phyloP scores from a whole-genome alignment of 1,140 invertebrate species.

The Drosophila malerkotliana region DNA sequence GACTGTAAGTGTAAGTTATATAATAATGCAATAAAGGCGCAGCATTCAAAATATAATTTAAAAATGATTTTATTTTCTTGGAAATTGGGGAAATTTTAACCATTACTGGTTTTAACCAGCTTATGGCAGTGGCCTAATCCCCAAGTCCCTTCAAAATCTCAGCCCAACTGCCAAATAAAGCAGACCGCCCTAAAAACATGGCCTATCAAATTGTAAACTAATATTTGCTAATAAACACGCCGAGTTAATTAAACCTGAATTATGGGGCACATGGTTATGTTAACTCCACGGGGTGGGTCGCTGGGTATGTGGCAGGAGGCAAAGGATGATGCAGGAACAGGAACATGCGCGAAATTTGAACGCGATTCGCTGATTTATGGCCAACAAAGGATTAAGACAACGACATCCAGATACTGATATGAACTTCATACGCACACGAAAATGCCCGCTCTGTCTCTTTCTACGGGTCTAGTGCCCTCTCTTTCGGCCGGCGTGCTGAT shows the following conservation, averaged over 20 bases:
- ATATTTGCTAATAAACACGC: constrained; percentile 81
- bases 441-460: background rate
- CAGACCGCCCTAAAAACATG: constrained; percentile 29
- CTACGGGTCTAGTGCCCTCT: constrained; percentile 1
- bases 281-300: constrained; percentile 10
- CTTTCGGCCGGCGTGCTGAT: constrained; percentile 41
- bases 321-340: constrained; percentile 39
- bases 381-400: constrained; percentile 80
- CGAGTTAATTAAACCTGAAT: constrained; percentile 82
- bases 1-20: constrained; percentile 45
- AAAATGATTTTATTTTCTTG: constrained; percentile 15
- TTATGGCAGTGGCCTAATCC: background rate
- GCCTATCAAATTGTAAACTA: constrained; percentile 79
- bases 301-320: background rate
- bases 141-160: constrained; percentile 31
- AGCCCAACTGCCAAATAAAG: constrained; percentile 38
- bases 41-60: constrained; percentile 36
- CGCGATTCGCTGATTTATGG: constrained; percentile 80
- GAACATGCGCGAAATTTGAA: constrained; percentile 71
- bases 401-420: constrained; percentile 54
- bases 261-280: constrained; percentile 63
- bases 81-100: background rate
- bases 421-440: constrained; percentile 49
- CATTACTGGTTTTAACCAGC: background rate
- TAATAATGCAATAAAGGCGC: constrained; percentile 42